Base-by-base conservation (phyloP, 2,113 vertebrate genomes). In the Rhegmatorhina hoffmannsi region DNA sequence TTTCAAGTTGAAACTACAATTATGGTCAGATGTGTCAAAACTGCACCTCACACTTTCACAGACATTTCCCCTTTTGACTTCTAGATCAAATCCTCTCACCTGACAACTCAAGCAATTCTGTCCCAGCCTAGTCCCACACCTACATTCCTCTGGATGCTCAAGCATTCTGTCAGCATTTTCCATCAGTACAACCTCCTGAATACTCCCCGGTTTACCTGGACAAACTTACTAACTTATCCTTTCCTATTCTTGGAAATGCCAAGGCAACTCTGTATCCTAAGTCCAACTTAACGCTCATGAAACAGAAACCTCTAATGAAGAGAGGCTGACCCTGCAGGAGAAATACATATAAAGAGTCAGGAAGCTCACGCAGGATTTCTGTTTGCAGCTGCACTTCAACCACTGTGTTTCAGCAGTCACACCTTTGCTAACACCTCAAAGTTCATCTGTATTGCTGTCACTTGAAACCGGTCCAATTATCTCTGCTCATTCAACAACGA, bases 401-500 rank as follows among this genome's bases (percentile, higher is more conserved):
- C 84, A 49, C 64, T 44, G 76, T 21, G 66, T 92, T 93, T 86
- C 85, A 75, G 38, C 5, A 84, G 52, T 76, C 76, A 72, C 87
- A 81, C 52, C 26, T 80, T 63, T 84, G 47, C 79, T 77, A 93
- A 78, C 58, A 87, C 31, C 64, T 90, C 81, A 21, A 18, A 93
- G 69, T 93, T 89, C n/a, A 68, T 87, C 73, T 70, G 40, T 59
- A 90, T 80, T 58, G 53, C 31, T 91, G 83, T 72, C 87, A 86
- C 64, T 90, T 86, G 64, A 64, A 90, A 86, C 49, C 60, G 72
- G 68, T 19, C 52, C 76, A 86, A 53, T 93, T 90, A 95, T 58
- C 73, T 89, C 68, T 86, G 83, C 73, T 95, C 79, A 81, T 75
- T 75, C 85, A 88, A 78, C 83, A 96, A 50, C 64, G 72, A 75